Percentiles rank a stretch among this genome's conserved stretches.
Evolutionary conservation across 2,797 vertebrate species (phyloP).

Genomic region (Allobates femoralis): DNA sequence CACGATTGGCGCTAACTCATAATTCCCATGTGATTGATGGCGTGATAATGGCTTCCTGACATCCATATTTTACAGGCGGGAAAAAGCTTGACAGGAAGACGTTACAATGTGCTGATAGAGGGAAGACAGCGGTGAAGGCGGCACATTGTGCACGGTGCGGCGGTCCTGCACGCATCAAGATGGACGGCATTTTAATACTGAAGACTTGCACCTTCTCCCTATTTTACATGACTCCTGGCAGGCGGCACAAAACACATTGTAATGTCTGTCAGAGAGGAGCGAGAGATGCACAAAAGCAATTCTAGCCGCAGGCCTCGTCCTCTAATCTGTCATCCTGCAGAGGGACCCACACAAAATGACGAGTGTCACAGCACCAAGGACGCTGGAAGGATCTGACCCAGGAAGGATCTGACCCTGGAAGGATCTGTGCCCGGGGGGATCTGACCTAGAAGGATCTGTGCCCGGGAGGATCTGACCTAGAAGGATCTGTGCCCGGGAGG

Average conservation of each 20-base stretch:
- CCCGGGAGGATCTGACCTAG: too few relatives aligned
- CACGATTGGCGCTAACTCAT: constrained; percentile 4
- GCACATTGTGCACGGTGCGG: constrained; percentile 29
- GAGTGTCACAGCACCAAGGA: too few relatives aligned
- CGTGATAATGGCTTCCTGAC: constrained; percentile 47
- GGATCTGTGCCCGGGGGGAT: background rate
- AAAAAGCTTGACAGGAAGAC: constrained; percentile 43
- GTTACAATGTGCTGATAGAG: constrained; percentile 48
- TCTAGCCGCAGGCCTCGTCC: background rate
- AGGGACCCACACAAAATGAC: too few relatives aligned
- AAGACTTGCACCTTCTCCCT: constrained; percentile 5
- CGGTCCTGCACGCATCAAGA: constrained; percentile 31
- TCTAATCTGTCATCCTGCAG: constrained; percentile 9
- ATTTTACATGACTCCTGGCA: constrained; percentile 15
- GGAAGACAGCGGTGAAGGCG: constrained; percentile 37
- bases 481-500: too few relatives aligned
- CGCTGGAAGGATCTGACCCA: background rate
- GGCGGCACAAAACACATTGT: constrained; percentile 20
- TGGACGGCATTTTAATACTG: constrained; percentile 36
- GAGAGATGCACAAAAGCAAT: background rate
- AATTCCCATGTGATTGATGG: constrained; percentile 43
- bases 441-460: too few relatives aligned
- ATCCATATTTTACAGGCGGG: constrained; percentile 50
- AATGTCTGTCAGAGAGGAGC: constrained; percentile 19
- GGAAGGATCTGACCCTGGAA: background rate